Base-by-base conservation (phyloP, 2,888 invertebrate species). In the Calameuta filiformis region DNA sequence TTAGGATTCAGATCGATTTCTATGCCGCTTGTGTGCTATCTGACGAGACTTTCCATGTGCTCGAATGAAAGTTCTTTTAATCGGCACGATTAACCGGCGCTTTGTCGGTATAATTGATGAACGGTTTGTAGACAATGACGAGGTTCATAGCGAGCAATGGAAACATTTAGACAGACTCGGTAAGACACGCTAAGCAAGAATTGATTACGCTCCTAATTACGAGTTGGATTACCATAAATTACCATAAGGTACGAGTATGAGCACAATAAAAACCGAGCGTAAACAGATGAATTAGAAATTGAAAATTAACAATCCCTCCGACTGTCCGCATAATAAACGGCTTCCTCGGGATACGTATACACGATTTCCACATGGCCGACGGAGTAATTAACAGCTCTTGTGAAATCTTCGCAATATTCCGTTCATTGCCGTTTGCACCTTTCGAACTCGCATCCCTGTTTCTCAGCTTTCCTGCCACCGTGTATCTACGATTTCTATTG, bases 161-260 rank as follows among this genome's bases (percentile, higher is more conserved):
- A 56, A 56, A 56, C 56, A 56, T 56, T 56, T 56, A 56, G 56
- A 56, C 56, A 56, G 56, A 56, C 56, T 56, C 23, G 56, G 56
- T 56, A 56, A 56, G 56, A 56, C 71, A 34, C 31, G 71, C 71
- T 71, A 33, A 79, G 81, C 76, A 79, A 84, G 87, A 87, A 88
- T 87, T 88, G 87, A 88, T 89, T 88, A 84, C 83, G 76, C 69
- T 80, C 83, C 85, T 87, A 88, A 89, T 89, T 88, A 86, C 86
- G 82, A 79, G 79, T 74, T 71, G 79, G 73, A 85, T 89, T 87
- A 86, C 75, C 88, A 88, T 87, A 85, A 85, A 89, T 89, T 88
- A 85, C 80, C 87, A 86, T 83, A 80, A 80, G 76, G 71, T 76
- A 71, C 76, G 74, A 76, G 78, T 69, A 78, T 77, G 78, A 78